Conservation (phyloP, 2,113 vertebrate genomes). For the Erpornis zantholeuca region DNA sequence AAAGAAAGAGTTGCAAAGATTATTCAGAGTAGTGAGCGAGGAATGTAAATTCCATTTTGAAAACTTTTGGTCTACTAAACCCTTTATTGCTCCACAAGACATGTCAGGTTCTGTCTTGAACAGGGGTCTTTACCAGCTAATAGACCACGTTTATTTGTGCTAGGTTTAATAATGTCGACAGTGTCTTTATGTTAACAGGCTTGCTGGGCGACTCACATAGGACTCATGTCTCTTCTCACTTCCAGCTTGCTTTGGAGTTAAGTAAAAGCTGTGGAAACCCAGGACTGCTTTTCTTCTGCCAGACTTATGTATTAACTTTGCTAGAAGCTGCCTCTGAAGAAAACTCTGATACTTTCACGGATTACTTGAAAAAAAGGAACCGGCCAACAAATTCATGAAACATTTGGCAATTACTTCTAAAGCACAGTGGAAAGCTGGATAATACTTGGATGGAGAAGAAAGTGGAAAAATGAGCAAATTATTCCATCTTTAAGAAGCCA, state of each 20-base stretch:
- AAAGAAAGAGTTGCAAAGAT: conserved; percentile 5
- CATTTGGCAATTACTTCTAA: background rate
- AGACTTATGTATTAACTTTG: background rate
- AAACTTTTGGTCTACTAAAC: background rate
- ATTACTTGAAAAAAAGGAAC: background rate
- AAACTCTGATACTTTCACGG: background rate
- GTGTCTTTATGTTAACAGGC: background rate
- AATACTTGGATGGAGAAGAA: background rate
- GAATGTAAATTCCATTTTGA: conserved; percentile 20
- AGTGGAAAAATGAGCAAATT: background rate
- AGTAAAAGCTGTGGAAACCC: background rate
- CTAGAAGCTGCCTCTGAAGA: background rate
- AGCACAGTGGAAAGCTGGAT: background rate
- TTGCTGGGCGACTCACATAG: background rate
- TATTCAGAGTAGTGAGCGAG: conserved; percentile 14
- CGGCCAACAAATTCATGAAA: background rate
- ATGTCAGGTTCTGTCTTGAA: background rate
- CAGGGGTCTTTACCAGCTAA: background rate
- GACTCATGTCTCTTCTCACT: background rate
- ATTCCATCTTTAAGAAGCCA: background rate
- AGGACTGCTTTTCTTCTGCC: background rate
- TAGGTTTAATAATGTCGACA: background rate
- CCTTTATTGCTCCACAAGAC: background rate
- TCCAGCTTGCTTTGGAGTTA: background rate
- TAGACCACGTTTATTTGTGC: background rate